Base-by-base conservation (phyloP, 1,140 invertebrate genomes). In the Lordiphosa stackelbergi region DNA sequence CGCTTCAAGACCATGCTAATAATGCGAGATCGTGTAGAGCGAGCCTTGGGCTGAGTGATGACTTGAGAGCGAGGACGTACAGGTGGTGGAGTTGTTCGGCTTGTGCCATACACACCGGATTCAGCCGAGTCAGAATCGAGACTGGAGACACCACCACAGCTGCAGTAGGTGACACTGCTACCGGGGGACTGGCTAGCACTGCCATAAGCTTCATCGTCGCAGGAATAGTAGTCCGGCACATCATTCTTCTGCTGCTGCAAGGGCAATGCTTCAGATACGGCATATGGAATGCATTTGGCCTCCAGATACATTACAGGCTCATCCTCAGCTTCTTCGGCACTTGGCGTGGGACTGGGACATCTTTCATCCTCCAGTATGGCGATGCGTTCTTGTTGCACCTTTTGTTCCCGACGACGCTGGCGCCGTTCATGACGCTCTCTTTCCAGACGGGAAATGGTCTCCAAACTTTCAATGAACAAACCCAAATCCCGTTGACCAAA, bases 381-480 rank as follows among this genome's bases (percentile, higher is more conserved):
- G 9, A 77, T 63, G 24, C 77, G 64, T 3, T 13, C 40, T 37
- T 64, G 47, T 1, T 51, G 70, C 5, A 71, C 11, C 43, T 53
- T 64, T 10, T 69, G 46, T 2, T 54, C 37, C 1, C 63, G 69
- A 0, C 68, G 60, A 0, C 51, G 63, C n/a, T 69, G 53, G 0
- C 68, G 51, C 3, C 66, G 60, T 24, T 79, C 79, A 5, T 71
- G 57, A 0, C 69, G 60, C 12, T 87, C 60, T 7, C 66, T 62
- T 5, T 79, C 64, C 4, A 87, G 31, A n/a, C 69, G 66, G 0
- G 66, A 40, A 4, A 87, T 79, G 0, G 65, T 85, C 36, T 87
- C 85, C 40, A 87, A 24, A 28, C 69, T 75, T 8, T 87, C 77
- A 0, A 87, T 60, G 12, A 85, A 86, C 0, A 85, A 40, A 0